Evolutionary conservation across 2,113 vertebrate genomes (phyloP).

Genomic region (Chrysochloris asiatica): DNA sequence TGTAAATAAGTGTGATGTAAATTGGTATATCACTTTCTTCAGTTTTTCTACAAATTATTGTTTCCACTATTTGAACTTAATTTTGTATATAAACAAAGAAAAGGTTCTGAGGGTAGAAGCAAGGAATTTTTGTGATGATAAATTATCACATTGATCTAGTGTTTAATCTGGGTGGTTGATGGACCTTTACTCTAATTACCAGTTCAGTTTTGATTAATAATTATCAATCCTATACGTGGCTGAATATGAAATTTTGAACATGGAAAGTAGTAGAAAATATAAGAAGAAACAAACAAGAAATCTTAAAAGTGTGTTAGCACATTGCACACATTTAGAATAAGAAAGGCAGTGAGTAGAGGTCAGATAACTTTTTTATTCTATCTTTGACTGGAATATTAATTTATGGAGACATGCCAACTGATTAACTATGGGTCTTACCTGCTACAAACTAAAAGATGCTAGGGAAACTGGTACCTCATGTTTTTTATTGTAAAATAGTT

Average conservation of each 20-base stretch:
- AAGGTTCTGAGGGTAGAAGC: not conserved
- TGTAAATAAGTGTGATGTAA: not conserved
- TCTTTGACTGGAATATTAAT: not conserved
- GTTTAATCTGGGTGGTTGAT: not conserved
- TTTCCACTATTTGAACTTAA: not conserved
- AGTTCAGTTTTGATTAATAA: conserved; percentile 6
- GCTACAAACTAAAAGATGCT: not conserved
- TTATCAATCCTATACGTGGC: not conserved
- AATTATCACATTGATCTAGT: not conserved
- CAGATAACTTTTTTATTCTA: not conserved
- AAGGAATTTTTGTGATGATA: conserved; percentile 19
- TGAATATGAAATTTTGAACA: conserved; percentile 31
- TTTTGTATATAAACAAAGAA: conserved; percentile 8
- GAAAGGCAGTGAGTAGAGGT: not conserved
- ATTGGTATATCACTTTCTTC: not conserved
- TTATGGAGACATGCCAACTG: not conserved
- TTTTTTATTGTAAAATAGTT: conserved; percentile 65
- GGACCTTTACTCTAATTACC: conserved; percentile 15
- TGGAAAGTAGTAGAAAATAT: conserved; percentile 7
- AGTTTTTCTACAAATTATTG: not conserved
- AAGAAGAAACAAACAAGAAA: conserved; percentile 3
- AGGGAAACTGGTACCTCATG: not conserved
- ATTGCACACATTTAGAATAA: not conserved
- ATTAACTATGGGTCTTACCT: not conserved
- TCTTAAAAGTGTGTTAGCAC: conserved; percentile 40